phyloP scores from a whole-genome alignment of 2,113 vertebrate species.

The Gila orcuttii region DNA sequence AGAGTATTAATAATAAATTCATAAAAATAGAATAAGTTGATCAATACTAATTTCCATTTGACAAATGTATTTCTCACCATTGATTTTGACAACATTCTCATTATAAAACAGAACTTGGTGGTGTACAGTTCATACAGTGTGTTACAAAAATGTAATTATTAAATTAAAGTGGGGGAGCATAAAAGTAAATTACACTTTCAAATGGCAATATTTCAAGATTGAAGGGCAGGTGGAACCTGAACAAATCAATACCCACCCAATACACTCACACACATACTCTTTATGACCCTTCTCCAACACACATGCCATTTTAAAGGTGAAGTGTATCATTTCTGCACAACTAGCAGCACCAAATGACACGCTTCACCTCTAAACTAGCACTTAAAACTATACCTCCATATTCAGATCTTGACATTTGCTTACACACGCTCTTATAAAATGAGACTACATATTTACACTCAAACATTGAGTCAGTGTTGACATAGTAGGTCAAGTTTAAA shows the following conservation, averaged over 20 bases:
- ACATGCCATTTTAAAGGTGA: constrained; percentile 29
- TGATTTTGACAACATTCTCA: constrained; percentile 68
- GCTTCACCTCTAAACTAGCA: not conserved
- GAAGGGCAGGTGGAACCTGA: not conserved
- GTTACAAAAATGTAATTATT: constrained; percentile 72
- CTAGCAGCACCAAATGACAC: not conserved
- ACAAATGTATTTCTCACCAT: constrained; percentile 72
- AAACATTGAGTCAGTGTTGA: constrained; percentile 37
- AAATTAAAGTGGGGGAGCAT: constrained; percentile 59
- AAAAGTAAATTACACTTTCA: constrained; percentile 70
- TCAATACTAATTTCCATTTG: constrained; percentile 72
- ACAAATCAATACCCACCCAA: constrained; percentile 4
- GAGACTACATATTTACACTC: constrained; percentile 13
- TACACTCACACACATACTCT: constrained; percentile 56
- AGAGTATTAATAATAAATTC: constrained; percentile 42
- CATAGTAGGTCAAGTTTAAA: constrained; percentile 10
- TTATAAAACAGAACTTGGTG: constrained; percentile 74
- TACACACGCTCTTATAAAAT: not conserved
- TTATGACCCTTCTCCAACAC: constrained; percentile 2
- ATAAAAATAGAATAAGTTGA: constrained; percentile 48
- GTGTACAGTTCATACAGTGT: constrained; percentile 73
- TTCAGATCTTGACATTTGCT: constrained; percentile 38
- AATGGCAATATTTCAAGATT: not conserved
- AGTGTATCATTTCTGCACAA: not conserved
- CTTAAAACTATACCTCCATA: not conserved